Conservation (phyloP, 2,113 vertebrate species). For the Catharus bicknelli region DNA sequence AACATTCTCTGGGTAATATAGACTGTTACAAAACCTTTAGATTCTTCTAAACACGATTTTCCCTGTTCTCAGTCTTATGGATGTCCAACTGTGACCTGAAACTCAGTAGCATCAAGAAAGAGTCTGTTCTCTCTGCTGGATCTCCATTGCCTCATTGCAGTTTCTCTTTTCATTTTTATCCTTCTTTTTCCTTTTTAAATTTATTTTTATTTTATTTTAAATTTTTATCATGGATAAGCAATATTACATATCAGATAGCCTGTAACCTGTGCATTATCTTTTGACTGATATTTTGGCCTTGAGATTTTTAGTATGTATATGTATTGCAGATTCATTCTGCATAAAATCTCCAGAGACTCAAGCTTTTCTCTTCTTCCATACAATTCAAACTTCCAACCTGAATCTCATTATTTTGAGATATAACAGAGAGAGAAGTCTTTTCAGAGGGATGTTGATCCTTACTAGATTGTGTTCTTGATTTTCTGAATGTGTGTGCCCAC, state of each 20-base stretch:
- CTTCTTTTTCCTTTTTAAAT: not conserved
- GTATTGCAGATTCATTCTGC: not conserved
- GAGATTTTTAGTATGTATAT: not conserved
- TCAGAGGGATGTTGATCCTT: not conserved
- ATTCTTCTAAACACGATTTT: not conserved
- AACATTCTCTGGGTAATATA: not conserved
- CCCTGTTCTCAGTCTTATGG: not conserved
- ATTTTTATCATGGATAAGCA: not conserved
- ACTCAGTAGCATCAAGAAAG: not conserved
- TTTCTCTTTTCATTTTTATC: not conserved
- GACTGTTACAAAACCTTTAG: not conserved
- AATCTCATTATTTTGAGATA: not conserved
- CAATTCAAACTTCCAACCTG: not conserved
- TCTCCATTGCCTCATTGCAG: not conserved
- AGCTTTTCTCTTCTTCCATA: not conserved
- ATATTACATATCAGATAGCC: fast-evolving
- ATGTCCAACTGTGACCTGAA: not conserved
- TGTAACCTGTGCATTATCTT: not conserved
- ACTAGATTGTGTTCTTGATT: not conserved
- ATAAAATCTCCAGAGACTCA: not conserved
- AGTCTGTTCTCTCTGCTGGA: not conserved
- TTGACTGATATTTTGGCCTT: not conserved
- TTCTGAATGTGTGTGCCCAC: not conserved
- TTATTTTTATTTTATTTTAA: too few species aligned
- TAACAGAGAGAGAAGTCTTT: not conserved